A percentile compares a stretch with the other conserved stretches of the same genome.
phyloP scores from a whole-genome alignment of 92 coral and sea anemone species.

The Chrysogorgia sp. region DNA sequence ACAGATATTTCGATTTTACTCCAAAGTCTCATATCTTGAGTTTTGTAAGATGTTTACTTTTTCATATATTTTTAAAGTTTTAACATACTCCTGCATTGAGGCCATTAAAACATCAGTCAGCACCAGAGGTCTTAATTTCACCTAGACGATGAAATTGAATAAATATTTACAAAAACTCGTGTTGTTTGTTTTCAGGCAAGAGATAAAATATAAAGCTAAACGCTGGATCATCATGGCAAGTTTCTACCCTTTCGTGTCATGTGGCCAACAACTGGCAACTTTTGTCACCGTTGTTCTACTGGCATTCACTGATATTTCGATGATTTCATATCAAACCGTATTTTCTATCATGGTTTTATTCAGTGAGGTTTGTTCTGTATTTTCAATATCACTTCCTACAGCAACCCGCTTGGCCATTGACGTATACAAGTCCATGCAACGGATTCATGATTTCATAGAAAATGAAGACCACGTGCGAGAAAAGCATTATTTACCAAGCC shows the following conservation, averaged over 20 bases:
- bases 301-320: not conserved
- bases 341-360: slow-evolving; percentile 3
- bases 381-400: not conserved
- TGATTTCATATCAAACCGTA: not conserved
- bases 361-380: not conserved
- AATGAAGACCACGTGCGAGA: not conserved
- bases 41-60: no score
- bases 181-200: slow-evolving; percentile 5
- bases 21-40: no score
- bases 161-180: not conserved
- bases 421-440: not conserved
- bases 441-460: not conserved
- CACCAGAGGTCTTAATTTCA: no score
- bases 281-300: not conserved
- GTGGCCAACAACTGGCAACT: slow-evolving; percentile 1
- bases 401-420: not conserved
- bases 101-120: no score
- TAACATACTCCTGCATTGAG: no score
- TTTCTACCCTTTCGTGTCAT: slow-evolving; percentile 6
- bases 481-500: not conserved
- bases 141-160: no score
- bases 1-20: no score
- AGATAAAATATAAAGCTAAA: slow-evolving; percentile 11
- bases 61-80: no score
- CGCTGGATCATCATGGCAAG: slow-evolving; percentile 8